Evolutionary conservation across 2,888 invertebrate species (phyloP), one percentile per base, ranked within the genome.

Genomic region (Polydrusus cervinus): DNA sequence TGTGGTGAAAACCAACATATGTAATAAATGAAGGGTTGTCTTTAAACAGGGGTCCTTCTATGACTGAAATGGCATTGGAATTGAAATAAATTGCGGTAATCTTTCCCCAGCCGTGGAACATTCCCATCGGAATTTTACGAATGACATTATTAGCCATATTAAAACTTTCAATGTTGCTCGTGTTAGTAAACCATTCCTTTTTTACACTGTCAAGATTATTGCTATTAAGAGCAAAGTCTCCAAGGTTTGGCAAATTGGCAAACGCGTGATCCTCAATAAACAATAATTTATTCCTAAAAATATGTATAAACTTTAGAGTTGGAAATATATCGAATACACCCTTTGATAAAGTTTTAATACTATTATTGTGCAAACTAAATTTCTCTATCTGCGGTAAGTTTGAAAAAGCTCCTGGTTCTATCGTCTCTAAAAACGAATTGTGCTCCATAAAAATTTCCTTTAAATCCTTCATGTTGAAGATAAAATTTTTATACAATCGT

Each of bases 91-190:
- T 16, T 16, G 14, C 14, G 0, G 10, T 3, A 0, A 51, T 16
- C 34, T 51, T 65, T 34, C 2, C 25, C 65, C 51, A 65, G 16
- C 18, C 51, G 7, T 51, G 14, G n/a, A 65, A 65, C 65, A 65
- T 49, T 14, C 25, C 25, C 14, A 8, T 3, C 14, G 64, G 64
- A 14, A 64, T 47, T 25, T 30, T n/a, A 18, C 30, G n/a, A 1
- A 64, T 49, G 1, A n/a, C 20, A 30, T 64, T 64, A 47, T 10
- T 0, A 8, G 6, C 8, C 14, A 64, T 16, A 5, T 18, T 18
- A 14, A 64, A 47, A 3, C 5, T 30, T n/a, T n/a, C 1, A 5
- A 64, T 47, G 14, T 64, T 64, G 25, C 14, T 49, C 0, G 64
- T 49, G 8, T 34, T 34, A 34, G 34, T 34, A 34, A 34, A 34